Conservation (phyloP, 2,797 vertebrate species). For the Enteromius mattozi region DNA sequence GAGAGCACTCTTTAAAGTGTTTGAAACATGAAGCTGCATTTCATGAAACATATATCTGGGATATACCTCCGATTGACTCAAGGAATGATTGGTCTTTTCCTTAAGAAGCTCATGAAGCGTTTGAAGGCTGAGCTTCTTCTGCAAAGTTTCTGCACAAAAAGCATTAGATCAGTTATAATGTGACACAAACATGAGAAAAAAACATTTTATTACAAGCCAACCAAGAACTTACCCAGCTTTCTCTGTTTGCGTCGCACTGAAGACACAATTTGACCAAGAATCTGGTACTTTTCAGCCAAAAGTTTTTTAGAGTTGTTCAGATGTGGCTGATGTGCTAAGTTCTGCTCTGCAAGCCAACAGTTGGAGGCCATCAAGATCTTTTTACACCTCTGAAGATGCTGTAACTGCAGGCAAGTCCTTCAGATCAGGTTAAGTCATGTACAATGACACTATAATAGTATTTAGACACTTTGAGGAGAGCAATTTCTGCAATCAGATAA, state of each 20-base stretch:
- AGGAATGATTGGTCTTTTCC: constrained; percentile 56
- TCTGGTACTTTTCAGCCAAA: constrained; percentile 67
- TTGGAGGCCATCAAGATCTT: constrained; percentile 61
- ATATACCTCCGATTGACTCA: constrained; percentile 65
- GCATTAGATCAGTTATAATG: background rate
- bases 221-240: constrained; percentile 60
- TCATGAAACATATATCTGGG: background rate
- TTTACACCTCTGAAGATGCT: constrained; percentile 61
- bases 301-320: constrained; percentile 64
- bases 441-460: background rate
- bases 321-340: constrained; percentile 62
- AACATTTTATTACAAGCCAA: background rate
- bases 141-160: constrained; percentile 34
- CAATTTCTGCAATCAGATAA: background rate
- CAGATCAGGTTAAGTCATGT: background rate
- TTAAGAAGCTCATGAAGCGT: constrained; percentile 53
- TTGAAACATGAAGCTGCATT: constrained; percentile 10
- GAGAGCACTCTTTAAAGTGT: background rate
- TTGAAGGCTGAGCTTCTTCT: constrained; percentile 53
- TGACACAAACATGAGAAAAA: background rate
- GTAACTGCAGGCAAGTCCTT: constrained; percentile 58
- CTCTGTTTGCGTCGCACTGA: constrained; percentile 65
- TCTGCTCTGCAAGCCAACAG: constrained; percentile 61
- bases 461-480: background rate
- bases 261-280: constrained; percentile 56